These are phyloP conservation scores for Chrysaora quinquecirrha DNA, from an alignment of 30 jellyfish, hydroid and myxozoan genomes.

Conservation along the genomic window DNA sequence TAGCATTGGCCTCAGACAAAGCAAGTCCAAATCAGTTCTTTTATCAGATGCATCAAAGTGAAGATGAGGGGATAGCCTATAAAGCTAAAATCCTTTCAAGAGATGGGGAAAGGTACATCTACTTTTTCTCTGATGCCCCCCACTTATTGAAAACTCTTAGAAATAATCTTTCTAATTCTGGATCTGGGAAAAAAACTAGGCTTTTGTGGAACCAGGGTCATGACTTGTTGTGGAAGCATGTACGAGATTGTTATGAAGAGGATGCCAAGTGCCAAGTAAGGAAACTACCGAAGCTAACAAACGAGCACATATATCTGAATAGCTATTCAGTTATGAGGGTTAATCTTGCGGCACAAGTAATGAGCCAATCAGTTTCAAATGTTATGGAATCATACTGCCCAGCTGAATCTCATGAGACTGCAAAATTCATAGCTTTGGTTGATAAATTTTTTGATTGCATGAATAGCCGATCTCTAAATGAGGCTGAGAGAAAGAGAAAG, in stretches of 20 bases:
- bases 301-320: constrained; percentile 12
- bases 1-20: constrained; percentile 24
- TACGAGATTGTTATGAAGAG: constrained; percentile 16
- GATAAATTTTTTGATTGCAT: not conserved
- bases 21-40: constrained; percentile 48
- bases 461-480: constrained; percentile 1
- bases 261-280: constrained; percentile 24
- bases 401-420: constrained; percentile 5
- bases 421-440: not conserved
- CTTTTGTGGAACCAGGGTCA: constrained; percentile 23
- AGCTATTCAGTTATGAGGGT: constrained; percentile 15
- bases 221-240: constrained; percentile 17
- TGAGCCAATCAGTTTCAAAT: constrained; percentile 8
- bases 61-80: constrained; percentile 8
- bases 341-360: constrained; percentile 23
- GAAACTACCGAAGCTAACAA: constrained; percentile 1
- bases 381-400: constrained; percentile 4
- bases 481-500: constrained; percentile 2
- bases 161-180: constrained; percentile 31
- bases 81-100: constrained; percentile 15
- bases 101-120: constrained; percentile 22
- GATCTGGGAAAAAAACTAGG: constrained; percentile 26
- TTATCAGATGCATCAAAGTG: constrained; percentile 25
- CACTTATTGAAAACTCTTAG: constrained; percentile 33
- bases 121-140: constrained; percentile 41